phyloP scores from a whole-genome alignment of 2,888 invertebrate species.

The Abrostola tripartita region DNA sequence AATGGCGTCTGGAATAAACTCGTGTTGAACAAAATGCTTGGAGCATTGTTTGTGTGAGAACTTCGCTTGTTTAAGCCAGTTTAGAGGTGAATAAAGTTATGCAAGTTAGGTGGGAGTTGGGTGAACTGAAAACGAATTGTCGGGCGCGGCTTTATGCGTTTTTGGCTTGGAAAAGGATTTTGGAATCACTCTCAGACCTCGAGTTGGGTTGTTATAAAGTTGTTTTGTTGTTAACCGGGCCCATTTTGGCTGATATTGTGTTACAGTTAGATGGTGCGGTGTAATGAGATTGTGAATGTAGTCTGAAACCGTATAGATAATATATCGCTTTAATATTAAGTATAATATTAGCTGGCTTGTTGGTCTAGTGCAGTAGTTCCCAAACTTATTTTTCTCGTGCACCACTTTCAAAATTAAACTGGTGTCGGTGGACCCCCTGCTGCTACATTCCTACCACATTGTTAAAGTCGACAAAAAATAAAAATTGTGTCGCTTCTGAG shows the following conservation, averaged over 20 bases:
- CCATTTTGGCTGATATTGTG: constrained; percentile 21
- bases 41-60: constrained; percentile 55
- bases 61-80: constrained; percentile 55
- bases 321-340: not conserved
- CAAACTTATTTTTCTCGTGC: no score
- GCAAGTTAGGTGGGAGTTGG: constrained; percentile 52
- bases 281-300: not conserved
- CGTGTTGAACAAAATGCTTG: constrained; percentile 54
- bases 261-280: constrained; percentile 8
- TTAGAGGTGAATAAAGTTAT: constrained; percentile 58
- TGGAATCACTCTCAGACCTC: constrained; percentile 29
- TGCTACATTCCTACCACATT: no score
- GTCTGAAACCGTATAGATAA: not conserved
- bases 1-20: constrained; percentile 56
- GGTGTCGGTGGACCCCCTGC: no score
- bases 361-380: no score
- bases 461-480: no score
- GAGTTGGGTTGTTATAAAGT: constrained; percentile 34
- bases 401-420: no score
- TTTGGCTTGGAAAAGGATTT: constrained; percentile 40
- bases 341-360: no score
- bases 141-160: constrained; percentile 45
- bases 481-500: no score
- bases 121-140: constrained; percentile 51
- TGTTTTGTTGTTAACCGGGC: constrained; percentile 18